Conservation (phyloP, 2,797 vertebrate genomes). For the Craterocephalus amniculus region DNA sequence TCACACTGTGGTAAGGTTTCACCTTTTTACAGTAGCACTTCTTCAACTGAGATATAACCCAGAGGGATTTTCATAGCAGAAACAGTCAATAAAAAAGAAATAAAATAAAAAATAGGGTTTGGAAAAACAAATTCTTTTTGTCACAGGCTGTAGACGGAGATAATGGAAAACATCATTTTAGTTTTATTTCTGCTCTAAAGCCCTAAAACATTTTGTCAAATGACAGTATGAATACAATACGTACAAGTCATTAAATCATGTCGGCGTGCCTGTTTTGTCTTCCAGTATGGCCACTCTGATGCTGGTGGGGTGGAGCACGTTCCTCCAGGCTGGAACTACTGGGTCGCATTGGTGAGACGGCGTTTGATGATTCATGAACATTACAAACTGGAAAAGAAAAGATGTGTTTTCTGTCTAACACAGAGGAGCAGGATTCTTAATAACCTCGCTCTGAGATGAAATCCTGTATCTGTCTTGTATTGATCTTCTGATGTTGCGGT, state of each 20-base stretch:
- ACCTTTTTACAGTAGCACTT: too few species aligned
- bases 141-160: too few species aligned
- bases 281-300: constrained; percentile 90
- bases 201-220: neutral
- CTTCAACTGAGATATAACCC: too few species aligned
- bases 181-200: neutral
- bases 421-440: too few species aligned
- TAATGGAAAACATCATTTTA: too few species aligned
- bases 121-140: too few species aligned
- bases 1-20: too few species aligned
- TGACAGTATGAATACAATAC: neutral
- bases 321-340: constrained; percentile 94
- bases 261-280: constrained; percentile 41
- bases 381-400: too few species aligned
- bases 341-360: constrained; percentile 92
- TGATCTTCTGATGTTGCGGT: neutral
- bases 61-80: too few species aligned
- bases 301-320: constrained; percentile 92
- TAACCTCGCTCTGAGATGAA: neutral
- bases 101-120: too few species aligned
- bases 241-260: neutral
- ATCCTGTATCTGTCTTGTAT: neutral
- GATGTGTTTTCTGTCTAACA: too few species aligned
- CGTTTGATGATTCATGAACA: neutral
- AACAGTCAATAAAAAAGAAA: too few species aligned